phyloP scores from a whole-genome alignment of 2,797 vertebrate species.

The Leucoraja ocellata region DNA sequence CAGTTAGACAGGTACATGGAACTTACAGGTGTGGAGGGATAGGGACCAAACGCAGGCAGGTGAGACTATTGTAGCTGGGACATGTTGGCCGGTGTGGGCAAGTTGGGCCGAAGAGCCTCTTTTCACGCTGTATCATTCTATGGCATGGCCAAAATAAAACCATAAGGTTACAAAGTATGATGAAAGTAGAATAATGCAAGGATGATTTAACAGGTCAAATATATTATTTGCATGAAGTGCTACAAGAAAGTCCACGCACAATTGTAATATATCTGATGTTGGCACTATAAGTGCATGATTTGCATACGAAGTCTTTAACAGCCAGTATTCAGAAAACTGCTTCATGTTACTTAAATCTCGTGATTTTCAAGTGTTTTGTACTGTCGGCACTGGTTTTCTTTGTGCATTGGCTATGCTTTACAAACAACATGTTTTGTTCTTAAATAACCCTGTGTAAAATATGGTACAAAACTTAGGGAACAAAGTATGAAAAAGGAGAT shows the following conservation, averaged over 20 bases:
- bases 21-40: too few relatives aligned
- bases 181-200: neutral
- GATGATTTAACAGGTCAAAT: too few relatives aligned
- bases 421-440: neutral
- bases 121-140: too few relatives aligned
- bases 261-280: conserved; percentile 1
- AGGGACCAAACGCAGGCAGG: too few relatives aligned
- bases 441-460: neutral
- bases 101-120: too few relatives aligned
- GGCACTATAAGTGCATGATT: neutral
- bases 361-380: neutral
- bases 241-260: neutral
- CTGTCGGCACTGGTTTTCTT: neutral
- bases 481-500: neutral
- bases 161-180: neutral
- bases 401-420: neutral
- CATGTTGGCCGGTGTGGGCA: too few relatives aligned
- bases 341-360: neutral
- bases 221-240: too few relatives aligned
- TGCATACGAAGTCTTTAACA: neutral
- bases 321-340: neutral
- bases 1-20: too few relatives aligned
- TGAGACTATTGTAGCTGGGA: too few relatives aligned
- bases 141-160: neutral
- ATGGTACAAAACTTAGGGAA: neutral